Evolutionary conservation across 2,888 invertebrate genomes (phyloP).

Genomic region (Ormyrus rosae): DNA sequence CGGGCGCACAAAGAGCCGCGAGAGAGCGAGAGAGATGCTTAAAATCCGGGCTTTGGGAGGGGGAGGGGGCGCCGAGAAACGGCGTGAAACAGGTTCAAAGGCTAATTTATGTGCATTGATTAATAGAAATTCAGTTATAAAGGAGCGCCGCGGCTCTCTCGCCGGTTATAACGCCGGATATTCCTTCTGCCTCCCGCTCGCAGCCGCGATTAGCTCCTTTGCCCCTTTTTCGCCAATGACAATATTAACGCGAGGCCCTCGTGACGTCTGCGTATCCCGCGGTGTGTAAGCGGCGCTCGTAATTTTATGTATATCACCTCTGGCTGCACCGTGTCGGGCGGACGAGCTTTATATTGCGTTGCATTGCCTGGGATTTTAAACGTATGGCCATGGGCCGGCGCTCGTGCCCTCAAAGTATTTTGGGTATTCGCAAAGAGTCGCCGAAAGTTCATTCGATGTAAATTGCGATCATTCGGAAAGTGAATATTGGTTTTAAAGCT

Average conservation of each 20-base stretch:
- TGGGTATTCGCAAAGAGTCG: no score
- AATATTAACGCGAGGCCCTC: conserved; percentile 8
- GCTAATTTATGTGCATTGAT: conserved; percentile 49
- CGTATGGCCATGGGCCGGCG: neutral
- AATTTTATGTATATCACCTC: conserved; percentile 29
- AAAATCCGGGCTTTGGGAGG: neutral
- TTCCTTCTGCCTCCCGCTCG: neutral
- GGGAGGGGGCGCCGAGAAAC: conserved; percentile 13
- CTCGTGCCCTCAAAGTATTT: neutral
- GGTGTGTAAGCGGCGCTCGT: conserved; percentile 6
- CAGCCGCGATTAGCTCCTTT: neutral
- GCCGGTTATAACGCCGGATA: conserved; percentile 1
- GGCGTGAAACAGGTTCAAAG: conserved; percentile 45
- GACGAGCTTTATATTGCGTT: conserved; percentile 25
- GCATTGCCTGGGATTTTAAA: neutral
- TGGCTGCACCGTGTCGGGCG: neutral
- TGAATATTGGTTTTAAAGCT: no score
- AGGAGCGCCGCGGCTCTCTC: neutral
- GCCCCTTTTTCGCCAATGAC: neutral
- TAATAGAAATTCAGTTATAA: conserved; percentile 45
- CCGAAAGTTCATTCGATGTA: no score
- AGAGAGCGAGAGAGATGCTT: neutral
- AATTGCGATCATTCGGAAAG: no score
- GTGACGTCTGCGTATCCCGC: neutral
- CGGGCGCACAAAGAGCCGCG: neutral